Evolutionary conservation across 1,140 invertebrate genomes (phyloP), one percentile per base, ranked within the genome.

Genomic region (Leptopilina boulardi): DNA sequence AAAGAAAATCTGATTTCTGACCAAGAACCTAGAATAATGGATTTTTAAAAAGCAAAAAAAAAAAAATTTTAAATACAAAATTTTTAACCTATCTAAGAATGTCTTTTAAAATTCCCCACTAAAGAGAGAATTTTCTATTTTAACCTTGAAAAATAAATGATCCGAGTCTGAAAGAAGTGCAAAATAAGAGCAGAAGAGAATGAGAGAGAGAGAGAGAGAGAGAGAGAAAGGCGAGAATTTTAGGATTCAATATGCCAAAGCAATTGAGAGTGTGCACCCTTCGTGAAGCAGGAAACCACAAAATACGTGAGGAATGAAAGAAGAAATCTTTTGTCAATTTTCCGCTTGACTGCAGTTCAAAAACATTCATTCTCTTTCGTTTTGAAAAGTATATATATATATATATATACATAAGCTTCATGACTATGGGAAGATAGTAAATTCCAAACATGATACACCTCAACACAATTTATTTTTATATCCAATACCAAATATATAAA

Each of bases 271-370:
- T 34, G 30, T 11, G 42, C 15, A 11, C 42, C 42, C 42, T 44
- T 51, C 47, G 47, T 51, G 47, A 18, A 51, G 47, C 47, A 51
- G 47, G 47, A 51, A 51, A 51, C 47, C 47, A 18, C 47, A 51
- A 51, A 51, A 51, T 51, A 51, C 47, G 47, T 51, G 47, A 51
- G n/a, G 47, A 51, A 51, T 18, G 15, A 18, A 51, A 2, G 2
- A n/a, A n/a, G n/a, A n/a, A n/a, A 51, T n/a, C 47, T 51, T 51
- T 51, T 51, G 47, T 51, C 47, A 51, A 51, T 51, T 51, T 51
- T 51, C 47, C 47, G 47, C 47, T n/a, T 51, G 1, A 51, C 15
- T 51, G 47, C 47, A 18, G 15, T 51, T 51, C 34, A n/a, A 51
- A 51, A 51, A 51, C 47, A 51, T 51, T 51, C 47, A 51, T 51